phyloP scores from a whole-genome alignment of 2,113 vertebrate species.

The Benitochromis conjunctus region DNA sequence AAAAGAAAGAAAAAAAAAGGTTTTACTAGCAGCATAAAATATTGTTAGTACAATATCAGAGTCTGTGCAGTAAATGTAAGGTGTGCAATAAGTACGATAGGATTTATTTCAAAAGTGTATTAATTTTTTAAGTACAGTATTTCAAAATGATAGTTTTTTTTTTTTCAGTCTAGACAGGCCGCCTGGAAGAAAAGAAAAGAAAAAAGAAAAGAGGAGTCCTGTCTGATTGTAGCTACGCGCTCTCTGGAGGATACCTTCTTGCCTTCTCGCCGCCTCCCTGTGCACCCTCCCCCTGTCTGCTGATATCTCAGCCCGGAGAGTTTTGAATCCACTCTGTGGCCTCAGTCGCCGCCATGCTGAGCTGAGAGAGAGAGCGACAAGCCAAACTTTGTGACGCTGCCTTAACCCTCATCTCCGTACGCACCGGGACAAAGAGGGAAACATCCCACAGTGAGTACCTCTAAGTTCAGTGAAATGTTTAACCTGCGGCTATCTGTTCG shows the following conservation, averaged over 20 bases:
- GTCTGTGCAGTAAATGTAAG: neutral
- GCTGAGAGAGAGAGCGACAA: slow-evolving; percentile 17
- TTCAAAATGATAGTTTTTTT: neutral
- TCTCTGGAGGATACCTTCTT: neutral
- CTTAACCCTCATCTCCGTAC: neutral
- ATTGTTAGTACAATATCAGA: neutral
- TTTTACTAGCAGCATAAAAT: neutral
- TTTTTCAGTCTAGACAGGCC: neutral
- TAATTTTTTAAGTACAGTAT: neutral
- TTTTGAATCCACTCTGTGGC: slow-evolving; percentile 47
- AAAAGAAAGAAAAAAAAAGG: too few species aligned
- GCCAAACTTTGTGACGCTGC: slow-evolving; percentile 44
- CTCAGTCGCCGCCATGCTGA: slow-evolving; percentile 69
- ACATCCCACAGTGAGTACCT: slow-evolving; percentile 35
- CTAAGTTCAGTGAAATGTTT: neutral
- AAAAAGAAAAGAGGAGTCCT: neutral
- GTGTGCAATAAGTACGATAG: neutral
- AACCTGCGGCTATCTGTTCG: neutral
- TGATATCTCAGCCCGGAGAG: slow-evolving; percentile 44
- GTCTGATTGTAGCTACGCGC: neutral
- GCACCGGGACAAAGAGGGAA: neutral
- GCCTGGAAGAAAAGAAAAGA: neutral
- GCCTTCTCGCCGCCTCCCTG: neutral
- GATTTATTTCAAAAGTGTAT: neutral
- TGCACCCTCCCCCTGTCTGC: slow-evolving; percentile 8